phyloP scores from a whole-genome alignment of 2,113 vertebrate genomes.

The Marcusenius ussheri region DNA sequence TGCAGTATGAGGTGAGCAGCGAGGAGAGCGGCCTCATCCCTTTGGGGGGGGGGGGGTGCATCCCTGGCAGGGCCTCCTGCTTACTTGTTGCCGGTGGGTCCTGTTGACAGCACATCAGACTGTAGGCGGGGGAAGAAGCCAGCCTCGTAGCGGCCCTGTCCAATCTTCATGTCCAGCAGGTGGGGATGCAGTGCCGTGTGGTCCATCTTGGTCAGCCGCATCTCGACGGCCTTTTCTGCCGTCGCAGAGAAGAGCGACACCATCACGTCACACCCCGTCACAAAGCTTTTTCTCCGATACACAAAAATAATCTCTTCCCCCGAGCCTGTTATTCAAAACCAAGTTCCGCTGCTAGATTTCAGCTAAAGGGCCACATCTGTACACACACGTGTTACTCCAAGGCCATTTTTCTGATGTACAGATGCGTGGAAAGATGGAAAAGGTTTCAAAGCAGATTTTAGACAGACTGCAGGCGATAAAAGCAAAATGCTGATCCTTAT shows the following conservation, averaged over 20 bases:
- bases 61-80: background rate
- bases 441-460: background rate
- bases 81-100: slow-evolving; percentile 95
- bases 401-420: background rate
- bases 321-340: background rate
- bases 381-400: background rate
- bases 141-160: slow-evolving; percentile 92
- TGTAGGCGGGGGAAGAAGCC: slow-evolving; percentile 95
- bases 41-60: no score
- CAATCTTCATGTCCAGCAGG: slow-evolving; percentile 97
- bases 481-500: background rate
- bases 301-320: background rate
- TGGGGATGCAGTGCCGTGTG: slow-evolving; percentile 94
- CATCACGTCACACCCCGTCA: background rate
- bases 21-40: background rate
- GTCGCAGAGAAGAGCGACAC: background rate
- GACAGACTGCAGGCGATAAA: background rate
- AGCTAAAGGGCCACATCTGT: no score
- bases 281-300: background rate
- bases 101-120: slow-evolving; percentile 86
- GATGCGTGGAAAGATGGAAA: background rate
- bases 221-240: slow-evolving; percentile 89
- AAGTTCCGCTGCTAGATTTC: background rate
- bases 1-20: background rate
- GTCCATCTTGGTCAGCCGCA: slow-evolving; percentile 89